Evolutionary conservation across 2,113 vertebrate genomes (phyloP).

Genomic region (Rhizomys pruinosus): DNA sequence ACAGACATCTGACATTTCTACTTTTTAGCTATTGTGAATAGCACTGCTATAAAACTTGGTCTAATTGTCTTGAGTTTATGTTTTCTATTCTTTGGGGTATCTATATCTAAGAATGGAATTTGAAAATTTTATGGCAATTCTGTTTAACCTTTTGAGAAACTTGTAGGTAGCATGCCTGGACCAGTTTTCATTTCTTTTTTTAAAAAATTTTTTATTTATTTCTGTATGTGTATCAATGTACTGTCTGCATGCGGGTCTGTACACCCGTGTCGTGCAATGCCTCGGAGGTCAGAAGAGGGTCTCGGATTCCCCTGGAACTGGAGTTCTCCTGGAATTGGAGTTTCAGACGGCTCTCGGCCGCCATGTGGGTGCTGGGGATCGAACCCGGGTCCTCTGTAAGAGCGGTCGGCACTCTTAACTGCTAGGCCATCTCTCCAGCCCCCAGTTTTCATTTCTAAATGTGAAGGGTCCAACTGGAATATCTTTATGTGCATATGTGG

Average conservation of each 20-base stretch:
- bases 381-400: too few relatives aligned
- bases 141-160: constrained; percentile 35
- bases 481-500: background rate
- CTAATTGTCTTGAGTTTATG: background rate
- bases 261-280: too few relatives aligned
- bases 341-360: too few relatives aligned
- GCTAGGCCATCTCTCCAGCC: too few relatives aligned
- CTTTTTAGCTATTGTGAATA: background rate
- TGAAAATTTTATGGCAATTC: background rate
- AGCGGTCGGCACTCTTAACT: too few relatives aligned
- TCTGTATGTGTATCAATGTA: too few relatives aligned
- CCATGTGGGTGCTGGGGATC: too few relatives aligned
- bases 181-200: background rate
- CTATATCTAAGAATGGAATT: background rate
- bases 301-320: too few relatives aligned
- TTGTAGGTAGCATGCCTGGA: background rate
- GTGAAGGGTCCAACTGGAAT: background rate
- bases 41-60: background rate
- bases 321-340: too few relatives aligned
- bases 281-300: too few relatives aligned
- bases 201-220: too few relatives aligned
- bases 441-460: background rate
- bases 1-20: background rate
- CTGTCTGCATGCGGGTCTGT: too few relatives aligned
- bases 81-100: constrained; percentile 15